Conservation (phyloP, 2,888 invertebrate genomes). For the Melipona bicolor region DNA sequence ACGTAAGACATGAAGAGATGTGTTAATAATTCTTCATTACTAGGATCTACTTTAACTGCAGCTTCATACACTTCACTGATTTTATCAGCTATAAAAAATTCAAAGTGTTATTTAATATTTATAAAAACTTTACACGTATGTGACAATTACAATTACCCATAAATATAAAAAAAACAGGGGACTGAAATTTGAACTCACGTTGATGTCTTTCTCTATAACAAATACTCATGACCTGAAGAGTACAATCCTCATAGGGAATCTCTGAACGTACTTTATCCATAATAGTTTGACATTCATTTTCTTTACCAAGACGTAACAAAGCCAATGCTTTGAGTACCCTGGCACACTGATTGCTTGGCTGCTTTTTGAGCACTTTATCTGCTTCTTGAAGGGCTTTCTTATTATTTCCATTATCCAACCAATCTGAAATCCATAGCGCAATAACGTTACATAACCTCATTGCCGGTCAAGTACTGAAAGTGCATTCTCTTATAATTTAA, state of each 20-base stretch:
- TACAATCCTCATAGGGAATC: constrained; percentile 95
- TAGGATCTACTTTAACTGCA: constrained; percentile 93
- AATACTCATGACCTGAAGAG: constrained; percentile 97
- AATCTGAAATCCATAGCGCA: constrained; percentile 87
- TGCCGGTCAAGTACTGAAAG: constrained; percentile 55
- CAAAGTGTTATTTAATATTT: not conserved
- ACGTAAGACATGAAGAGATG: constrained; percentile 99
- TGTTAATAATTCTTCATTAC: constrained; percentile 95
- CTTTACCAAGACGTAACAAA: constrained; percentile 93
- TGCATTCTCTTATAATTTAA: constrained; percentile 27
- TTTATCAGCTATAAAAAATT: constrained; percentile 89
- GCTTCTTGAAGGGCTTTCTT: constrained; percentile 99
- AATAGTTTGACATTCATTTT: constrained; percentile 91
- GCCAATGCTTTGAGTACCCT: constrained; percentile 97
- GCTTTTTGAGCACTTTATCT: constrained; percentile 97
- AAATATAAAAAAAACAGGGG: too few species aligned
- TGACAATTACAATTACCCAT: not conserved
- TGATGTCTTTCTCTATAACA: constrained; percentile 97
- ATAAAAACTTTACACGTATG: not conserved
- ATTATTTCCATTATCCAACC: constrained; percentile 97
- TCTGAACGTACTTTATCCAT: constrained; percentile 91
- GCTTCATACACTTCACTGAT: constrained; percentile 96
- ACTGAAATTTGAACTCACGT: constrained; percentile 87
- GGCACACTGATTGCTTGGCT: constrained; percentile 94
- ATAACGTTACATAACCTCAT: constrained; percentile 81